phyloP scores from a whole-genome alignment of 2,888 invertebrate species.

The Eupithecia insigniata region DNA sequence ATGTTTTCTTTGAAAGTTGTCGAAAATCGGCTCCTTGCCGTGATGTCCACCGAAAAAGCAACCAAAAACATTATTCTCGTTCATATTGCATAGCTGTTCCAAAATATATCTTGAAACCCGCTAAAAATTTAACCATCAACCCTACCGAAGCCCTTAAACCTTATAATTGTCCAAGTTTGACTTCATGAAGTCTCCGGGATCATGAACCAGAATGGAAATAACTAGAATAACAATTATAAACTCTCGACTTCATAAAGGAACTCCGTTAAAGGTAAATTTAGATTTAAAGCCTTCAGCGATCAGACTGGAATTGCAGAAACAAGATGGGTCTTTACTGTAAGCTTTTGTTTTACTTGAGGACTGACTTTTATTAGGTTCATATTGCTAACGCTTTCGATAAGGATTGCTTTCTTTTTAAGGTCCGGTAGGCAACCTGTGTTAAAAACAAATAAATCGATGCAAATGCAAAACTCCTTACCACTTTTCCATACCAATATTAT shows the following conservation, averaged over 20 bases:
- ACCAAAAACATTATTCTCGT: neutral
- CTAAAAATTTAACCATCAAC: slow-evolving; percentile 40
- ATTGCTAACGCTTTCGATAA: neutral
- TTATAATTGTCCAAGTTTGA: slow-evolving; percentile 61
- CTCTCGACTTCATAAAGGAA: slow-evolving; percentile 60
- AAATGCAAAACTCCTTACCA: no score
- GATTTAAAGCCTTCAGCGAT: slow-evolving; percentile 23
- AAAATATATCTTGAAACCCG: slow-evolving; percentile 19
- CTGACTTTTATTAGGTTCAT: neutral
- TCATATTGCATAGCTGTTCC: neutral
- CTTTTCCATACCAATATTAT: neutral
- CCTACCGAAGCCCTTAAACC: slow-evolving; percentile 38
- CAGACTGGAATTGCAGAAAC: neutral
- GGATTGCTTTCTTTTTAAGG: neutral
- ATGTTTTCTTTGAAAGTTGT: neutral
- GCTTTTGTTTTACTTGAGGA: neutral
- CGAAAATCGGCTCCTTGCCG: neutral
- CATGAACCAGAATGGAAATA: slow-evolving; percentile 50
- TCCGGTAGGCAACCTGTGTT: neutral
- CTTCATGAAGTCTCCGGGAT: slow-evolving; percentile 43
- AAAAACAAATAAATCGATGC: neutral
- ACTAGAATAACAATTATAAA: slow-evolving; percentile 66
- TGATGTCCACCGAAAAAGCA: neutral
- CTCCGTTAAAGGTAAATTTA: slow-evolving; percentile 51
- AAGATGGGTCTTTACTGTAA: neutral